Evolutionary conservation across 2,113 vertebrate species (phyloP), one percentile per base, ranked within the genome.

Genomic region (Trogon melanurus): DNA sequence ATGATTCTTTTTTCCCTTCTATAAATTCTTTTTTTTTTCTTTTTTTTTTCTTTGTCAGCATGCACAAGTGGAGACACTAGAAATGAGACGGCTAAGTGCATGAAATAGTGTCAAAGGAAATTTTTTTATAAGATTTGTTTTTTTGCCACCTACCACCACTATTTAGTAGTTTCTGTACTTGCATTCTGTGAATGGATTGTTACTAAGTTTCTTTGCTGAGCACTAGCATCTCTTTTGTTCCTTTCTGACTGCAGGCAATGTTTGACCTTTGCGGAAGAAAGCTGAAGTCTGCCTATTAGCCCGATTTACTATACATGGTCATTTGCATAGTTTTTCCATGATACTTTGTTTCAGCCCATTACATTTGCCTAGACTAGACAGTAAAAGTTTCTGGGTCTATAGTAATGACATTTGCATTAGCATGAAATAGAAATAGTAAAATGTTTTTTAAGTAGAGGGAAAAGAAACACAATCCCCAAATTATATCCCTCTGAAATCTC

Each of bases 311-410:
- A 67, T 88, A 82, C 48, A 8, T 74, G 26, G 45, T 51, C 20
- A 97, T 98, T 97, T 98, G 93, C 97, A 97, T 96, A 96, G 85
- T 93, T 98, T 96, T 96, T 81, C 94, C 76, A 94, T 97, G 86
- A 96, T 95, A 79, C 78, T 97, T 94, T 96, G 92, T 97, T 98
- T 97, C 93, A 95, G 91, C 66, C 95, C 96, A 95, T 98, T 97
- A 88, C 71, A 21, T 94, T 88, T 96, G 89, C 61, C 54, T 69
- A 94, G 71, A 81, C 87, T 97, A 60, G 94, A 73, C 11, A 75
- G 84, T 58, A 91, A 85, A 93, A 91, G 78, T 91, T 91, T 29
- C 67, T 93, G 94, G 66, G 76, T 91, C 69, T 85, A 65, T 47
- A 67, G 51, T 88, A 95, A 96, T 93, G 95, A 79, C 62, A 78